Conservation (phyloP, 1,140 invertebrate genomes). For the Ooceraea biroi region DNA sequence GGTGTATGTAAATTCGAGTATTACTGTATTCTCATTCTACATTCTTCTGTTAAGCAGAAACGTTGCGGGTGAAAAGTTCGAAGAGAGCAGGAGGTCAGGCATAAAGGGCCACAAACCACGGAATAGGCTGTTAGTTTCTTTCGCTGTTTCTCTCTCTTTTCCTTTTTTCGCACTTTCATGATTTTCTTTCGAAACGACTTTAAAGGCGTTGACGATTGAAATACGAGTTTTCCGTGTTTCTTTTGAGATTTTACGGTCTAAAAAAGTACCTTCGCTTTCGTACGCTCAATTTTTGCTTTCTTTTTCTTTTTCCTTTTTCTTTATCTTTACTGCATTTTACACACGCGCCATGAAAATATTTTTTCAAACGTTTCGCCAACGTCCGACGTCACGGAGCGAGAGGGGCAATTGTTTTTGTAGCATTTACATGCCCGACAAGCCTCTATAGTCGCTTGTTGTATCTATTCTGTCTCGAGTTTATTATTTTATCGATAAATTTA, state of each 20-base stretch:
- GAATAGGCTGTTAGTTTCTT: slow-evolving; percentile 40
- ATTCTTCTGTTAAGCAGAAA: slow-evolving; percentile 18
- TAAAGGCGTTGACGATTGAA: slow-evolving; percentile 25
- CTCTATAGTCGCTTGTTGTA: background rate
- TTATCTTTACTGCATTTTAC: background rate
- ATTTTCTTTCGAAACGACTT: slow-evolving; percentile 28
- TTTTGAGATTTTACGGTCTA: slow-evolving; percentile 39
- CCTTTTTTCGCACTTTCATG: background rate
- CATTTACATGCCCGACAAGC: slow-evolving; percentile 16
- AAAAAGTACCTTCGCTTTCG: slow-evolving; percentile 17
- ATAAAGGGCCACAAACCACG: slow-evolving; percentile 1
- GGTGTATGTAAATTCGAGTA: background rate
- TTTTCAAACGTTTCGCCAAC: slow-evolving; percentile 32
- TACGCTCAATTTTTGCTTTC: background rate
- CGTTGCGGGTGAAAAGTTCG: background rate
- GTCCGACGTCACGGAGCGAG: no score
- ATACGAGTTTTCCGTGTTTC: background rate
- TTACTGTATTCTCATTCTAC: background rate
- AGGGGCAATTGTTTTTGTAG: background rate
- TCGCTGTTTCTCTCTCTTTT: background rate
- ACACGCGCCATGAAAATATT: slow-evolving; percentile 19
- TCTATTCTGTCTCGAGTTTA: background rate
- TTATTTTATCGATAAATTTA: slow-evolving; percentile 11
- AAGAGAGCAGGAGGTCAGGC: background rate
- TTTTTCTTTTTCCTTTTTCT: background rate